These are phyloP conservation scores for Caenorhabditis briggsae DNA, from an alignment of 1,140 invertebrate genomes.

Conservation along the genomic window DNA sequence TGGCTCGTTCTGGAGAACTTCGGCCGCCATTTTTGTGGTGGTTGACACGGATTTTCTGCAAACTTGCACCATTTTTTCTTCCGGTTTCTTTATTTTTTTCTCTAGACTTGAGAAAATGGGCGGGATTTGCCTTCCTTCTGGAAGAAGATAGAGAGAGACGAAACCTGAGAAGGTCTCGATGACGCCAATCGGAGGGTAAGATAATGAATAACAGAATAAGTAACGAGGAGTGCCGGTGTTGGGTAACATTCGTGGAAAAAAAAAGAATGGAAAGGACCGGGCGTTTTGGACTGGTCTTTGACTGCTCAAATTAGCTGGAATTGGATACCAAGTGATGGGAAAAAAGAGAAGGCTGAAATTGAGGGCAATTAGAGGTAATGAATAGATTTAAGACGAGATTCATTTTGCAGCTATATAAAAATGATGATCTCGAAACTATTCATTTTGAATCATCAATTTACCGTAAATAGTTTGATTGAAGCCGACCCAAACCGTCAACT, in stretches of 20 bases:
- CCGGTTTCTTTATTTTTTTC: neutral
- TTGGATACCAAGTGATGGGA: constrained; percentile 15
- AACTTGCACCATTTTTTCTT: constrained; percentile 26
- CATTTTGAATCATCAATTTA: too few species aligned
- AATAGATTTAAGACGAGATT: too few species aligned
- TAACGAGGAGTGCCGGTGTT: constrained; percentile 51
- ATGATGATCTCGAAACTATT: too few species aligned
- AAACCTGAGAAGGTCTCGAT: constrained; percentile 51
- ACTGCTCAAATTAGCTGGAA: constrained; percentile 19
- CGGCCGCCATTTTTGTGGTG: constrained; percentile 51
- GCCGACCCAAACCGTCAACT: too few species aligned
- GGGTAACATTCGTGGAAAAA: constrained; percentile 29
- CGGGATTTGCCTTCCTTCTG: neutral
- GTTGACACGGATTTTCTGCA: constrained; percentile 28
- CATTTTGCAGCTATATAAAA: too few species aligned
- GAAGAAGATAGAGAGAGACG: neutral
- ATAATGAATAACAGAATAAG: constrained; percentile 54
- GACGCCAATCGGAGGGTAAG: constrained; percentile 47
- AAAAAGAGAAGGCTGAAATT: neutral
- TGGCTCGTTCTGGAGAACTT: constrained; percentile 53
- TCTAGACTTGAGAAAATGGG: neutral
- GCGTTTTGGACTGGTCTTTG: constrained; percentile 37
- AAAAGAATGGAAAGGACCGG: neutral
- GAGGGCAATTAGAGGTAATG: neutral
- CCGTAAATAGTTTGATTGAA: too few species aligned